Evolutionary conservation across 2,888 invertebrate species (phyloP).

Genomic region (Ceratothoa steindachneri): DNA sequence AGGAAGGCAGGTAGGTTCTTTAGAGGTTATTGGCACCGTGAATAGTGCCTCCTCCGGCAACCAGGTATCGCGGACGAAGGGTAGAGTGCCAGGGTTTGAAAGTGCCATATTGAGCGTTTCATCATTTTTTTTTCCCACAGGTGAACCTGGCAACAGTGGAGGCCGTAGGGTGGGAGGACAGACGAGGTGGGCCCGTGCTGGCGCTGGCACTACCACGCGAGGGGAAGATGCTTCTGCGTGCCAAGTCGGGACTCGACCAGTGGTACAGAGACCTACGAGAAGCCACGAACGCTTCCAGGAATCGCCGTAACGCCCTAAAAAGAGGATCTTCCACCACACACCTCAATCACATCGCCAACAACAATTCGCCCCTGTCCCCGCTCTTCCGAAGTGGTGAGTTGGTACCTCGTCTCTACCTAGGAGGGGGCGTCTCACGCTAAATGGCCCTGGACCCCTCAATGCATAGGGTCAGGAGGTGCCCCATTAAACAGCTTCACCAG

Average conservation of each 20-base stretch:
- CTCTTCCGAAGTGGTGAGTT: slow-evolving; percentile 1
- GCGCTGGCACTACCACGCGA: slow-evolving; percentile 48
- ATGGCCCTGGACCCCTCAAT: too few species aligned
- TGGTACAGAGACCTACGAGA: slow-evolving; percentile 41
- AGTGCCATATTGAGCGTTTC: too few species aligned
- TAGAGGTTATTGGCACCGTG: too few species aligned
- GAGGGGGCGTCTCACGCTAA: too few species aligned
- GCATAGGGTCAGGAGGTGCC: too few species aligned
- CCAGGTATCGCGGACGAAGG: too few species aligned
- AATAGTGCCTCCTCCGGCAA: too few species aligned
- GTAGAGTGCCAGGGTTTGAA: too few species aligned
- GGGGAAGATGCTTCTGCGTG: slow-evolving; percentile 47
- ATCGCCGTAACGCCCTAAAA: slow-evolving; percentile 33
- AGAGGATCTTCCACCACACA: slow-evolving; percentile 43
- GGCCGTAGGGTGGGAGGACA: slow-evolving; percentile 50
- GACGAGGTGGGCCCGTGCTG: slow-evolving; percentile 50
- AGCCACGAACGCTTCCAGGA: slow-evolving; percentile 39
- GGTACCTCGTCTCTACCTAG: not conserved
- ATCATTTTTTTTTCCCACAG: slow-evolving; percentile 39
- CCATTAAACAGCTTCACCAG: too few species aligned
- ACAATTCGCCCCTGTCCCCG: slow-evolving; percentile 9
- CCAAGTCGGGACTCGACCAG: slow-evolving; percentile 33
- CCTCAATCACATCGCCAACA: slow-evolving; percentile 34
- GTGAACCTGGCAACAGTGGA: slow-evolving; percentile 50
- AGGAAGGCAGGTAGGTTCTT: too few species aligned